Evolutionary conservation across 64 coral and sea anemone species (phyloP), one percentile per base, ranked within the genome.

Genomic region (Actinia tenebrosa): DNA sequence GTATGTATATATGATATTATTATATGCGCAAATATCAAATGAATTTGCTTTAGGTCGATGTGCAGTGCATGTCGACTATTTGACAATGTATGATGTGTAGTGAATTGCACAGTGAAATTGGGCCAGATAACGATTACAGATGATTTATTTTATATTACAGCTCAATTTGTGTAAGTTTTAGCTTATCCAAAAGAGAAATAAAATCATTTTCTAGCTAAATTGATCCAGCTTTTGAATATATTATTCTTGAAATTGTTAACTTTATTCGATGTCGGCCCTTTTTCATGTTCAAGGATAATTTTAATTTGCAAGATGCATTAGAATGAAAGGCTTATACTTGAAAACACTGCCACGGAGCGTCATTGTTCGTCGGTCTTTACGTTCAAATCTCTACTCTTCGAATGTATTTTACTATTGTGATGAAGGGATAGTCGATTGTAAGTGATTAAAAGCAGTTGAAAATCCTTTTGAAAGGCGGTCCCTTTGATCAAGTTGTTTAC

Each of bases 401-500:
- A 22, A 46, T 30, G 56, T 64, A 18, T 82, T 45, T 60, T 44
- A 79, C 10, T 80, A 71, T 62, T 87, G 62, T 81, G 53, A 27
- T 86, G 58, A 56, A 82, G 44, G 89, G 11, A 87, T 56, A 87
- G 62, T 44, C 75, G 66, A 93, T 90, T 85, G 88, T 85, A 79
- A 86, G 86, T 86, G 84, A 89, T 89, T 87, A 71, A 77, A 89
- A 56, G 68, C 79, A 80, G 94, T 91, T 89, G 52, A 89, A 93
- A 88, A 79, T 92, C 83, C 86, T 88, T 75, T 83, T 86, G 47
- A 84, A 84, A 88, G 90, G 89, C 94, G 94, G 94, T 78, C 80
- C 64, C 94, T 96, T 96, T 96, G 91, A 96, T 87, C 87, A 91
- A 53, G 72, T 87, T 96, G 94, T 96, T 96, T 96, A 96, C 94